A percentile compares a stretch with the other conserved stretches of the same genome.
Conservation (phyloP, 2,888 invertebrate genomes). For the Platycnemis pennipes region DNA sequence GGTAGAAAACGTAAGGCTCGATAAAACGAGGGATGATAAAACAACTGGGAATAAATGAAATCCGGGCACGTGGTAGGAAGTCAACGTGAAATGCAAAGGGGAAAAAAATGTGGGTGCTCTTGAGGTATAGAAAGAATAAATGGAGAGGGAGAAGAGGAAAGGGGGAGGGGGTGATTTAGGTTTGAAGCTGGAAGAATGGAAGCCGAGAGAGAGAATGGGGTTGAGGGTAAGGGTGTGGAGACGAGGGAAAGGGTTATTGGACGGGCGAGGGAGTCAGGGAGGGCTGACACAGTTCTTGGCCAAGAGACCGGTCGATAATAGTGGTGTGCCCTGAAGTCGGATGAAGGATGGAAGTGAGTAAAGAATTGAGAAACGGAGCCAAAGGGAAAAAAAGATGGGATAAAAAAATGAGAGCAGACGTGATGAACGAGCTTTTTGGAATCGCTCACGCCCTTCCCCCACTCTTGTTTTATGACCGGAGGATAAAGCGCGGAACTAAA, state of each 20-base stretch:
- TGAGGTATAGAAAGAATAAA: neutral
- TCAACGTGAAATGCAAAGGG: neutral
- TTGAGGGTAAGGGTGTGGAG: neutral
- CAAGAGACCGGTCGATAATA: constrained; percentile 41
- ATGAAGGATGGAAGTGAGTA: constrained; percentile 51
- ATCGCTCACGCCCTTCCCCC: neutral
- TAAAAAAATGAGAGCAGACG: neutral
- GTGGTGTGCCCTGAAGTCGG: constrained; percentile 54
- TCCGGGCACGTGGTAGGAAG: neutral
- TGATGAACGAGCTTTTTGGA: constrained; percentile 45
- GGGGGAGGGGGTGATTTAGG: neutral
- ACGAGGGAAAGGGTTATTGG: neutral
- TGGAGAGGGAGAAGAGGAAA: neutral
- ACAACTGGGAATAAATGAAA: neutral
- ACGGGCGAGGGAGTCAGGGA: neutral
- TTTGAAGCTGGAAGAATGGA: neutral
- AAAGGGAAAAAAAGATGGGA: neutral
- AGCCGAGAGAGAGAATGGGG: neutral
- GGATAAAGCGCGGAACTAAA: neutral
- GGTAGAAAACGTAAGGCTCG: neutral
- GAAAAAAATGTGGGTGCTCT: neutral
- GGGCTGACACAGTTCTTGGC: constrained; percentile 51
- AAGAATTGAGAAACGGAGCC: constrained; percentile 36
- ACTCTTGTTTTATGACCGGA: neutral
- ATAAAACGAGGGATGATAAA: too few relatives aligned